phyloP scores from a whole-genome alignment of 1,140 invertebrate species.

The Hestina assimilis region DNA sequence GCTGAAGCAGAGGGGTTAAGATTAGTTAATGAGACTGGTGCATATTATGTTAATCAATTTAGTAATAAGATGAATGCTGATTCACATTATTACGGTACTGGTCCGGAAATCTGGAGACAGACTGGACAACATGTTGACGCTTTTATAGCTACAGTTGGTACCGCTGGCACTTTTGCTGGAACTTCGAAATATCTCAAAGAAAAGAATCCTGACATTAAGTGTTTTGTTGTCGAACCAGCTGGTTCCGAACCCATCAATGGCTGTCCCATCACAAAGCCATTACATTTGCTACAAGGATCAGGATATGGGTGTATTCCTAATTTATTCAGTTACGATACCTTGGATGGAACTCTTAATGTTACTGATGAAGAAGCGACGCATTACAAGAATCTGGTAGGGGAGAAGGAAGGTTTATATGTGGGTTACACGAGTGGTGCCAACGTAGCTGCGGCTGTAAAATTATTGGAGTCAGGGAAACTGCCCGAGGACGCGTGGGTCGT shows the following conservation, averaged over 20 bases:
- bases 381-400: slow-evolving; percentile 59
- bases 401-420: slow-evolving; percentile 67
- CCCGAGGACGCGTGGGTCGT: slow-evolving; percentile 64
- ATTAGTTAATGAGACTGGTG: slow-evolving; percentile 49
- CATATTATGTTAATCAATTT: slow-evolving; percentile 65
- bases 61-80: slow-evolving; percentile 51
- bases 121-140: slow-evolving; percentile 61
- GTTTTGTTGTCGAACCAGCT: slow-evolving; percentile 57
- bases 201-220: slow-evolving; percentile 51
- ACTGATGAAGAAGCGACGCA: slow-evolving; percentile 59
- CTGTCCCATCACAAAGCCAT: slow-evolving; percentile 54
- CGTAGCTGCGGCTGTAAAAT: slow-evolving; percentile 60
- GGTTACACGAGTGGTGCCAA: slow-evolving; percentile 69
- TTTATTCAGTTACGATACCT: slow-evolving; percentile 53
- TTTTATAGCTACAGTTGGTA: slow-evolving; percentile 64
- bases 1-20: slow-evolving; percentile 53
- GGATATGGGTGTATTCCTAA: slow-evolving; percentile 64
- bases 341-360: slow-evolving; percentile 56
- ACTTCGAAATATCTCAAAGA: slow-evolving; percentile 63
- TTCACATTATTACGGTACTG: slow-evolving; percentile 58
- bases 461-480: slow-evolving; percentile 52
- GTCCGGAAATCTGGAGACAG: slow-evolving; percentile 69
- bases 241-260: slow-evolving; percentile 64
- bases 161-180: slow-evolving; percentile 62
- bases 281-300: slow-evolving; percentile 67